Evolutionary conservation across 2,113 vertebrate species (phyloP).

Genomic region (Dasyurus viverrinus): DNA sequence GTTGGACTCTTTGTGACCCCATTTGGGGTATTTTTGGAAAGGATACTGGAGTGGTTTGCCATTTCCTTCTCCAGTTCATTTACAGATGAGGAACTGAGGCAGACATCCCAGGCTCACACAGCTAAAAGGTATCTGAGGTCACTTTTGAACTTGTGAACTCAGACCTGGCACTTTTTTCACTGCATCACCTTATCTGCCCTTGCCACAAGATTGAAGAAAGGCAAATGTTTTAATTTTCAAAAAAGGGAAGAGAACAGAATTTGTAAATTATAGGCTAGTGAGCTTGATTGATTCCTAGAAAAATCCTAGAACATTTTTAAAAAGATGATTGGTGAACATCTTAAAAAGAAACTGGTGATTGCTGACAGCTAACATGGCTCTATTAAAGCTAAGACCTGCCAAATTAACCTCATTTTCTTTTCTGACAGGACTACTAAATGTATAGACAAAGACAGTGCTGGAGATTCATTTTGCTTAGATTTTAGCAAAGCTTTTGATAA

Average conservation of each 20-base stretch:
- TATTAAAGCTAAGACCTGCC: neutral
- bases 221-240: neutral
- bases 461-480: neutral
- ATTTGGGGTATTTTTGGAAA: neutral
- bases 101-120: neutral
- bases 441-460: neutral
- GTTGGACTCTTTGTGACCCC: neutral
- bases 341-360: neutral
- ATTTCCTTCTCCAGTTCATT: neutral
- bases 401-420: neutral
- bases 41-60: neutral
- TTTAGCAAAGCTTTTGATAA: neutral
- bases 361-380: neutral
- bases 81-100: neutral
- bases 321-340: neutral
- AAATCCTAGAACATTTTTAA: neutral
- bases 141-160: neutral
- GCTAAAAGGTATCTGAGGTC: neutral
- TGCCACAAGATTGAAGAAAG: neutral
- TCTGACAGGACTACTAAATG: neutral
- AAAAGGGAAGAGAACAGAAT: neutral
- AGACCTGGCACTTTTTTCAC: neutral
- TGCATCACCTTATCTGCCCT: neutral
- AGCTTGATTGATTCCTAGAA: neutral
- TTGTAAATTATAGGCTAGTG: neutral